A percentile compares a stretch with the other conserved stretches of the same genome.
These are phyloP conservation scores for Mactra quadrangularis DNA, from an alignment of 1,140 invertebrate genomes.

Conservation along the genomic window DNA sequence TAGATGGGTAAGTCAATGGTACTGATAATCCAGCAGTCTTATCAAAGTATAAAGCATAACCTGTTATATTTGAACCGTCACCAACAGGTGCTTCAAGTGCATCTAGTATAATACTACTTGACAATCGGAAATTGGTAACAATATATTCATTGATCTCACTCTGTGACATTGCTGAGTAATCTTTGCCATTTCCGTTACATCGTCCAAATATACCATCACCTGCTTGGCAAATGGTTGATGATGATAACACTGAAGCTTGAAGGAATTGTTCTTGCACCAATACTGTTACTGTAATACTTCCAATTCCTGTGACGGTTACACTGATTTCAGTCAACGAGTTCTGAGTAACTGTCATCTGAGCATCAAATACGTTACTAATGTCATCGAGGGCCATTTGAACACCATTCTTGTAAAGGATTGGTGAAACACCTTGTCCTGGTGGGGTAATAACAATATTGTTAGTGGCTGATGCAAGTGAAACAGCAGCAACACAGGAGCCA, in stretches of 20 bases:
- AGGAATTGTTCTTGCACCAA: conserved; percentile 55
- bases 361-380: conserved; percentile 15
- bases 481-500: conserved; percentile 61
- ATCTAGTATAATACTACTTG: conserved; percentile 49
- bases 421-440: conserved; percentile 42
- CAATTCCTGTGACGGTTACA: conserved; percentile 26
- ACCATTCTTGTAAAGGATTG: conserved; percentile 55
- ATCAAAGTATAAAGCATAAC: conserved; percentile 69
- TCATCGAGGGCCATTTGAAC: conserved; percentile 24
- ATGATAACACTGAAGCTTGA: conserved; percentile 42
- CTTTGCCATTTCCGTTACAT: conserved; percentile 49
- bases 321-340: conserved; percentile 47
- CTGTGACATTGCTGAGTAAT: conserved; percentile 51
- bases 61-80: conserved; percentile 45
- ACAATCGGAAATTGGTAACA: conserved; percentile 41
- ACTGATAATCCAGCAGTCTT: conserved; percentile 61
- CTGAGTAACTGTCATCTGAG: conserved; percentile 39
- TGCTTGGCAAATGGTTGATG: conserved; percentile 35
- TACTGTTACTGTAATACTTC: conserved; percentile 28
- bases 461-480: conserved; percentile 42
- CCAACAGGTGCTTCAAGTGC: conserved; percentile 29
- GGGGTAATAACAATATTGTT: conserved; percentile 58
- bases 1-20: conserved; percentile 36
- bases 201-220: conserved; percentile 61
- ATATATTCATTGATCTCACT: conserved; percentile 56